A percentile compares a stretch with the other conserved stretches of the same genome.
Conservation (phyloP, 2,113 vertebrate species). For the Antigone vipio region DNA sequence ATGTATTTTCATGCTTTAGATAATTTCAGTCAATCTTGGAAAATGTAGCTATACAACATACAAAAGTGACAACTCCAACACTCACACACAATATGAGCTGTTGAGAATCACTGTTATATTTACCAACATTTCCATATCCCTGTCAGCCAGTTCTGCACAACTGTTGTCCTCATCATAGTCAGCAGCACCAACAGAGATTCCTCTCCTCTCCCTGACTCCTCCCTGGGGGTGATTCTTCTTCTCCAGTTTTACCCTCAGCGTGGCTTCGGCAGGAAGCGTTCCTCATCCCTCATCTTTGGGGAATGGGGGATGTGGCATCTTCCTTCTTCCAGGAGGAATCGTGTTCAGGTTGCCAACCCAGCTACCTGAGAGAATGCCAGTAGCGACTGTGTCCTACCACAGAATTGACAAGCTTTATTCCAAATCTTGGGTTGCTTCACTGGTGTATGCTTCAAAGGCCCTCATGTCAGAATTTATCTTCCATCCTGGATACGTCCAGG, state of each 20-base stretch:
- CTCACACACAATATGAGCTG: slow-evolving; percentile 72
- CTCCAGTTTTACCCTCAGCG: not conserved
- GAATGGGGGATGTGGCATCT: not conserved
- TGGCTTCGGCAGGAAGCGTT: not conserved
- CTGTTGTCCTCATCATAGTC: slow-evolving; percentile 72
- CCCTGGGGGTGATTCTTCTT: not conserved
- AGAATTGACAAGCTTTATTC: not conserved
- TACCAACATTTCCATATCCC: slow-evolving; percentile 73
- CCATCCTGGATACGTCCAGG: not conserved
- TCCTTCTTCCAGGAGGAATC: not conserved
- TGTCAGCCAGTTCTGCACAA: slow-evolving; percentile 70
- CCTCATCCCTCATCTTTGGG: not conserved
- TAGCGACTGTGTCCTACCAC: not conserved
- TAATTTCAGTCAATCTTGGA: slow-evolving; percentile 75
- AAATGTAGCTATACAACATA: slow-evolving; percentile 71
- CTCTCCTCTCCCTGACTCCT: slow-evolving; percentile 13
- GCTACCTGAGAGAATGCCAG: not conserved
- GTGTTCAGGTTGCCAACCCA: not conserved
- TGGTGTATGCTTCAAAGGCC: not conserved
- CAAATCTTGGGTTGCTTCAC: not conserved
- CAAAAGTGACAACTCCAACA: slow-evolving; percentile 71
- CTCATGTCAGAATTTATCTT: not conserved
- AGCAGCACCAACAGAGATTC: slow-evolving; percentile 66
- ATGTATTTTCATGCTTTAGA: slow-evolving; percentile 71
- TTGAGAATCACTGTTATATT: slow-evolving; percentile 75